A percentile compares a stretch with the other conserved stretches of the same genome.
phyloP scores from a whole-genome alignment of 2,797 vertebrate genomes.

The Bradypodion pumilum region DNA sequence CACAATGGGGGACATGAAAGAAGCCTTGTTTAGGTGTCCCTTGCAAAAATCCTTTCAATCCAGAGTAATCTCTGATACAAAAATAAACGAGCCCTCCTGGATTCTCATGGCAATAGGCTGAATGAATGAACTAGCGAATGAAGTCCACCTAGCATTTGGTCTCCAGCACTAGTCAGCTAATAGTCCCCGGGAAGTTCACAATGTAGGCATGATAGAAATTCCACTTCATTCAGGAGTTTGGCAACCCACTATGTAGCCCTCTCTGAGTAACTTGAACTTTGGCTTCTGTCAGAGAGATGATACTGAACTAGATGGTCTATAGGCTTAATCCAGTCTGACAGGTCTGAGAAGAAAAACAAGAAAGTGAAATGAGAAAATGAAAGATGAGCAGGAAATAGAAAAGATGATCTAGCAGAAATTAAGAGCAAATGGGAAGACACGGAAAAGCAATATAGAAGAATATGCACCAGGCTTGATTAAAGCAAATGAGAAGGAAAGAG shows the following conservation, averaged over 20 bases:
- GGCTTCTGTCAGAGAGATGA: slow-evolving; percentile 14
- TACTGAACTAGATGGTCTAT: slow-evolving; percentile 12
- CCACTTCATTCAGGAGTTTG: slow-evolving; percentile 6
- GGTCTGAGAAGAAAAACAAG: slow-evolving; percentile 12
- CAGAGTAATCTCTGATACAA: no score
- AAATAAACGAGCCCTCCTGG: no score
- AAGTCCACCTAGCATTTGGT: not conserved
- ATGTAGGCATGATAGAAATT: not conserved
- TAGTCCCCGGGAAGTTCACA: not conserved
- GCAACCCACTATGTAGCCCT: not conserved
- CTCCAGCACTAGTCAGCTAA: not conserved
- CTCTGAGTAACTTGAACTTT: slow-evolving; percentile 8
- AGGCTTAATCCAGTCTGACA: slow-evolving; percentile 21
- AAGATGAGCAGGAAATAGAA: slow-evolving; percentile 8
- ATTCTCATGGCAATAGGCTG: no score
- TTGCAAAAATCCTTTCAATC: no score
- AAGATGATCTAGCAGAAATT: not conserved
- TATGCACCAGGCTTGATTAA: not conserved
- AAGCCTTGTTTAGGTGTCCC: no score
- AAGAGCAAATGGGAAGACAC: not conserved
- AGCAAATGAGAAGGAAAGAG: not conserved
- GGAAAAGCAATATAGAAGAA: not conserved
- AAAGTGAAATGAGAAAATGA: not conserved
- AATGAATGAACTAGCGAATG: no score
- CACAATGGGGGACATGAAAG: no score